Percentiles rank a stretch among this genome's conserved stretches.
phyloP scores from a whole-genome alignment of 1,140 invertebrate genomes.

The Rhopalosiphum maidis region DNA sequence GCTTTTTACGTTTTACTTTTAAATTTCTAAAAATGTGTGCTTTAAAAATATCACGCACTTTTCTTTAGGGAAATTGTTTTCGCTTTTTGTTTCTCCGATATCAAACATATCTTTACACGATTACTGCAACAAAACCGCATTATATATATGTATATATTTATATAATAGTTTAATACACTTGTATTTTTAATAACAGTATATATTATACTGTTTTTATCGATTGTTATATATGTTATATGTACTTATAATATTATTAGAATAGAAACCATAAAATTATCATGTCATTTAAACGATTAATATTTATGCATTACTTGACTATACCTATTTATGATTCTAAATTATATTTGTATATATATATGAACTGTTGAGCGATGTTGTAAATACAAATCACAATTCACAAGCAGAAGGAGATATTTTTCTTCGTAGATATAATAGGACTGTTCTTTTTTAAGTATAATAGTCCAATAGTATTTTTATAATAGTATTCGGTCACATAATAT shows the following conservation, averaged over 20 bases:
- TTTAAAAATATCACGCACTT: neutral
- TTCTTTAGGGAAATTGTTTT: neutral
- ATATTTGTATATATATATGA: neutral
- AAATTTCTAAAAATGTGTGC: neutral
- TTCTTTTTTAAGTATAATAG: neutral
- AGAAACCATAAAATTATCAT: neutral
- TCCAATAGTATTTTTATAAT: neutral
- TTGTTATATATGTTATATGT: neutral
- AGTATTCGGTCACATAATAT: conserved; percentile 7
- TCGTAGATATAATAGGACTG: neutral
- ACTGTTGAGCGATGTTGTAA: neutral
- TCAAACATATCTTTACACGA: neutral
- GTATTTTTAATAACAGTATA: neutral
- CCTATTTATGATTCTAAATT: neutral
- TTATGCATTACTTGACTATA: neutral
- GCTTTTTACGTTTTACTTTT: neutral
- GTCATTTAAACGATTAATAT: neutral
- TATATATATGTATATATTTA: neutral
- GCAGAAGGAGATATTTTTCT: neutral
- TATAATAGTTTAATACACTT: neutral
- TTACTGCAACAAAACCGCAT: neutral
- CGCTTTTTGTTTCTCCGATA: neutral
- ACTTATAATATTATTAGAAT: neutral
- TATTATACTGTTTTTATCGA: neutral
- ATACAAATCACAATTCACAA: neutral